Percentiles rank a stretch among this genome's conserved stretches.
Evolutionary conservation across 1,140 invertebrate species (phyloP).

Genomic region (Lucilia sericata): DNA sequence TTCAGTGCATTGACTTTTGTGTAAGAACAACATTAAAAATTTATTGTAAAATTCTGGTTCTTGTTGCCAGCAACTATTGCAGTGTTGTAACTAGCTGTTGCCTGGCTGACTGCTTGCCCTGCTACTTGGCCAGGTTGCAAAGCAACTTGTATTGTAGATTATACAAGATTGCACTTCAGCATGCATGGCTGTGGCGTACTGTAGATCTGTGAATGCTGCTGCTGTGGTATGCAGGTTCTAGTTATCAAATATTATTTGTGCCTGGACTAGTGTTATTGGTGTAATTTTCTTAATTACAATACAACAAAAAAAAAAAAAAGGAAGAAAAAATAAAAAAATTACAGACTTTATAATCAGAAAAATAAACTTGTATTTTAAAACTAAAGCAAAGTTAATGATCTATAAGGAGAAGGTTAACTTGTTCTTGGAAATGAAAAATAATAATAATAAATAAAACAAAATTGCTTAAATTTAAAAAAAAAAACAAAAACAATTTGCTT

Average conservation of each 20-base stretch:
- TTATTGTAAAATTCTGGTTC: conserved; percentile 32
- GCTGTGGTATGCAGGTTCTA: not conserved
- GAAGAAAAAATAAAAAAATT: not conserved
- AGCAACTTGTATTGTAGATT: conserved; percentile 6
- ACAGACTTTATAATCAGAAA: not conserved
- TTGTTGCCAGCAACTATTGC: not conserved
- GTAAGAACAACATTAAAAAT: not conserved
- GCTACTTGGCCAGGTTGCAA: conserved; percentile 20
- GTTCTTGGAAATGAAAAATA: too few species aligned
- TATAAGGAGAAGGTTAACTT: too few species aligned
- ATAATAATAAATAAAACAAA: too few species aligned
- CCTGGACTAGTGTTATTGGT: not conserved
- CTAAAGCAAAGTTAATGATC: too few species aligned
- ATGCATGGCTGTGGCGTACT: too few species aligned
- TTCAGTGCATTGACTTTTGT: conserved; percentile 47
- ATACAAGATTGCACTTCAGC: not conserved
- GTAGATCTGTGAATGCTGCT: not conserved
- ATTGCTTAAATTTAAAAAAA: too few species aligned
- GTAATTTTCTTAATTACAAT: not conserved
- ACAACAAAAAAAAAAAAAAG: not conserved
- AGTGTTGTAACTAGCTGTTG: conserved; percentile 31
- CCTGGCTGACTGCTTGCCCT: not conserved
- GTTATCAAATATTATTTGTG: not conserved
- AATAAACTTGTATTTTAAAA: not conserved
- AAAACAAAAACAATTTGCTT: not conserved